Conservation (phyloP, 2,888 invertebrate genomes). For the Pomacea canaliculata region DNA sequence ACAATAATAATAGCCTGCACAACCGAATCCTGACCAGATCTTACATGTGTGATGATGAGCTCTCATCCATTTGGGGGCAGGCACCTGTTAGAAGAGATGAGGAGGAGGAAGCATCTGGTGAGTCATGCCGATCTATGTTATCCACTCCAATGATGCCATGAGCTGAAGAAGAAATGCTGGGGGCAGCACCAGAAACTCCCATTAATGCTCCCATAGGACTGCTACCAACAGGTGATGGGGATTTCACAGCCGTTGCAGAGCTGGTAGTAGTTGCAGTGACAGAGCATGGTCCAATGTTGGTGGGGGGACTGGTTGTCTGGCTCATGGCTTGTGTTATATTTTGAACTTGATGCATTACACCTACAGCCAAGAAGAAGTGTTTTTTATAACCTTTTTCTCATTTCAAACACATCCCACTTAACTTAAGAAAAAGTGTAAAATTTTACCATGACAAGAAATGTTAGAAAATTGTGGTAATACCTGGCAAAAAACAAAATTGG, state of each 20-base stretch:
- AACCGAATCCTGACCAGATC: no score
- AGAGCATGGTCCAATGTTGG: constrained; percentile 19
- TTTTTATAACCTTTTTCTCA: no score
- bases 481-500: no score
- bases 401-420: no score
- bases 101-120: constrained; percentile 18
- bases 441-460: no score
- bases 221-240: constrained; percentile 26
- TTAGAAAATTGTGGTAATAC: no score
- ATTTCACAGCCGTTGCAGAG: constrained; percentile 31
- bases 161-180: constrained; percentile 18
- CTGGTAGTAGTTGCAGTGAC: constrained; percentile 4
- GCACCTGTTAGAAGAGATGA: constrained; percentile 28
- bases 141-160: constrained; percentile 18
- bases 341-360: constrained; percentile 90
- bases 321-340: constrained; percentile 75
- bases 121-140: constrained; percentile 28
- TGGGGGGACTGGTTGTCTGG: constrained; percentile 36
- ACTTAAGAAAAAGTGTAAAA: no score
- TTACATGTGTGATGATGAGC: constrained; percentile 40
- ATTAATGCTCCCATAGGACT: constrained; percentile 1
- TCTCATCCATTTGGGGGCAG: constrained; percentile 37
- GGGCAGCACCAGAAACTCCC: constrained; percentile 15
- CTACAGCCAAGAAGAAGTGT: constrained; percentile 43
- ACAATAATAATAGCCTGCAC: no score